These are phyloP conservation scores for Proisotoma minuta DNA, from an alignment of 2,888 invertebrate species.

Conservation along the genomic window DNA sequence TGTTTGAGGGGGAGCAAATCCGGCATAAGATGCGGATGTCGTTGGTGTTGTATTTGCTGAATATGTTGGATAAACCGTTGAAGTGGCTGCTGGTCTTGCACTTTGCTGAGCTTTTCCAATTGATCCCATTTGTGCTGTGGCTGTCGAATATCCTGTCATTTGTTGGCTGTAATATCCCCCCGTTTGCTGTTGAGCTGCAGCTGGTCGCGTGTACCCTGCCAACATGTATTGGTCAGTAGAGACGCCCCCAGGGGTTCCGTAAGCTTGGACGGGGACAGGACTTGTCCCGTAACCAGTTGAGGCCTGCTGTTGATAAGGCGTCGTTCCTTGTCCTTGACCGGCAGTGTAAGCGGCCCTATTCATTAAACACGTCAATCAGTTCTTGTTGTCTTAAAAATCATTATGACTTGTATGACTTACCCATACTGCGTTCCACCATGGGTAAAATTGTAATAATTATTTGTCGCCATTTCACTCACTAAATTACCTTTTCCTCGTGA, in stretches of 20 bases:
- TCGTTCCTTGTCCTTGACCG: constrained; percentile 13
- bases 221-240: constrained; percentile 40
- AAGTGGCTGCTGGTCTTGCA: constrained; percentile 37
- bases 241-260: background rate
- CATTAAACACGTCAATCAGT: too few relatives aligned
- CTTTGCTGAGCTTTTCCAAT: constrained; percentile 16
- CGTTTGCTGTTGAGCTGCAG: constrained; percentile 23
- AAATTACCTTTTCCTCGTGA: background rate
- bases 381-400: too few relatives aligned
- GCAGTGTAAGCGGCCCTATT: constrained; percentile 41
- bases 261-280: constrained; percentile 4
- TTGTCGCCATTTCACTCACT: constrained; percentile 66
- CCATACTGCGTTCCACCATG: constrained; percentile 89
- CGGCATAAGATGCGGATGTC: constrained; percentile 62
- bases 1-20: constrained; percentile 71
- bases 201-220: constrained; percentile 44
- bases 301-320: background rate
- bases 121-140: background rate
- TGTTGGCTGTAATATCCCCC: constrained; percentile 29
- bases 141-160: constrained; percentile 13
- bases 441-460: constrained; percentile 92
- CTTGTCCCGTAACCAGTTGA: too few relatives aligned
- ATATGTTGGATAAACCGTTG: constrained; percentile 43
- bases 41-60: constrained; percentile 50
- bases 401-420: too few relatives aligned